Evolutionary conservation across 2,113 vertebrate genomes (phyloP).

Genomic region (Terrapene triunguis): DNA sequence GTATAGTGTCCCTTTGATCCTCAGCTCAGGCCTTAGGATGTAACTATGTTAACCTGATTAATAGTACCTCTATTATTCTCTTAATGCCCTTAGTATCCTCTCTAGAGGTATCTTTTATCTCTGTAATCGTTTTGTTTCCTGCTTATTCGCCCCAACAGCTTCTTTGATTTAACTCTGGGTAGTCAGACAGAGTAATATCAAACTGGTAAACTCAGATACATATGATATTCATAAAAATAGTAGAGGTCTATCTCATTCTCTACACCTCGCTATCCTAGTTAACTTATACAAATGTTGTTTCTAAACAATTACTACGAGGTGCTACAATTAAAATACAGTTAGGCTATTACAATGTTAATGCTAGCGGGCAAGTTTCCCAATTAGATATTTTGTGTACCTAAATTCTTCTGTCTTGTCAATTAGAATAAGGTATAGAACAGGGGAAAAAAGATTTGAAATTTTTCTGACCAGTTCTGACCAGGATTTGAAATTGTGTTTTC

Average conservation of each 20-base stretch:
- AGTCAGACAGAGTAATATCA: not conserved
- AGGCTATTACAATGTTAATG: slow-evolving; percentile 29
- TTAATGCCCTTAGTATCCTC: not conserved
- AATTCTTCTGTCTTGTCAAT: slow-evolving; percentile 31
- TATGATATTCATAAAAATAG: not conserved
- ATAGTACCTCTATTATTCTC: not conserved
- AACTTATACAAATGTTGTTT: slow-evolving; percentile 9
- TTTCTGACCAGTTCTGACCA: not conserved
- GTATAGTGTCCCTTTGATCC: no score
- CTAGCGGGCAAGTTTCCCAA: slow-evolving; percentile 27
- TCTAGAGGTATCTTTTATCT: not conserved
- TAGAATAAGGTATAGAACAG: slow-evolving; percentile 20
- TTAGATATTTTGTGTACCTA: slow-evolving; percentile 29
- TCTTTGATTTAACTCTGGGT: not conserved
- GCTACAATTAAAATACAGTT: slow-evolving; percentile 49
- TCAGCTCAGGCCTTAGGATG: not conserved
- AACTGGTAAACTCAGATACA: not conserved
- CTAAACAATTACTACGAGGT: slow-evolving; percentile 39
- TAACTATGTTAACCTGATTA: not conserved
- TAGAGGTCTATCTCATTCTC: not conserved
- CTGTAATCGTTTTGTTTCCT: not conserved
- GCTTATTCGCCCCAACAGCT: not conserved
- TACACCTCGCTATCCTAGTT: slow-evolving; percentile 9
- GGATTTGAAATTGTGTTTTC: not conserved
- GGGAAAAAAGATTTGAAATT: not conserved